Conservation (phyloP, 2,113 vertebrate genomes). For the Neodon shergylaensis region DNA sequence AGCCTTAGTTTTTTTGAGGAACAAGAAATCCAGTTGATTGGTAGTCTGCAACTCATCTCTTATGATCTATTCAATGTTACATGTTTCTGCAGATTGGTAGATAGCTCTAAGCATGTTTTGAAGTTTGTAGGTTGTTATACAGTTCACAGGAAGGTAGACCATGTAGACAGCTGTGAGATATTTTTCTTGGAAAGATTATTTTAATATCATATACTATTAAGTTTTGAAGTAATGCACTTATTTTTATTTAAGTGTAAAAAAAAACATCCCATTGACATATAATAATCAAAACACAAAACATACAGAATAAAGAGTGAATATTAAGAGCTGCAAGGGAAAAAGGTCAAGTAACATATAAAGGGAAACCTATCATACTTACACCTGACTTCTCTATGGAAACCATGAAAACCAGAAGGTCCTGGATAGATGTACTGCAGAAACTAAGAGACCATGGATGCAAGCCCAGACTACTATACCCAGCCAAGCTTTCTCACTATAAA, state of each 20-base stretch:
- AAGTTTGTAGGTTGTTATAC: constrained; percentile 42
- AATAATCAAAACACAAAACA: no score
- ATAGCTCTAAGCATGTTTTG: constrained; percentile 34
- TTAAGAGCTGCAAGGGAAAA: no score
- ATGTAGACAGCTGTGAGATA: background rate
- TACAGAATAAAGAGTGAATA: no score
- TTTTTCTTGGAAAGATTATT: constrained; percentile 41
- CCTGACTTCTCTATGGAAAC: no score
- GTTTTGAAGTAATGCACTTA: constrained; percentile 48
- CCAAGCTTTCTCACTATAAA: no score
- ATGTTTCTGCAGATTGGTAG: constrained; percentile 46
- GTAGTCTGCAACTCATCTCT: constrained; percentile 2
- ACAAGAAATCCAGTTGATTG: constrained; percentile 51
- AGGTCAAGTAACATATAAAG: no score
- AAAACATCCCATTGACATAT: no score
- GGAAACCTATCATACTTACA: no score
- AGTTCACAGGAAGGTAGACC: constrained; percentile 25
- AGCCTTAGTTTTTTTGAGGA: background rate
- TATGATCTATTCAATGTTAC: constrained; percentile 51
- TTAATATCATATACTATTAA: background rate
- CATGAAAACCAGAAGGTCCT: no score
- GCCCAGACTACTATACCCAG: no score
- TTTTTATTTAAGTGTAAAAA: constrained; percentile 37
- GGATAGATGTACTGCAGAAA: no score
- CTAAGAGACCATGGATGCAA: no score